Evolutionary conservation across 2,113 vertebrate species (phyloP), one percentile per base, ranked within the genome.

Genomic region (Dromaius novaehollandiae): DNA sequence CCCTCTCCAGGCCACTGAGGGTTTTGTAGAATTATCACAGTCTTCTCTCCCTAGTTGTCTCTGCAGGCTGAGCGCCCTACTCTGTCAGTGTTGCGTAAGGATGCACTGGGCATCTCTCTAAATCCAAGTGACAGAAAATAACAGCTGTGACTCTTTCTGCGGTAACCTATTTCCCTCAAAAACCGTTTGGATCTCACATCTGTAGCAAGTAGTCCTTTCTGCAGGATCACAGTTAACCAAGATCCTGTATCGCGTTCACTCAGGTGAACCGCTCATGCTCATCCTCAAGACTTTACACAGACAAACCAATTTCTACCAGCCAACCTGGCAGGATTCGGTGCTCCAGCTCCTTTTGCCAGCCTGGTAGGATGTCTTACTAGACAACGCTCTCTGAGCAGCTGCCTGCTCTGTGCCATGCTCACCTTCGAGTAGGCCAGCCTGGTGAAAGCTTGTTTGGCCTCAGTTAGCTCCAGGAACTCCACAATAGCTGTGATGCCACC

Each of bases 391-490:
- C 40, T 77, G 40, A 26, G 34, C n/a, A 60, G 50, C 48, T 66
- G 11, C 53, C 48, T 30, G 6, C 18, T 60, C 26, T 7, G 53
- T 3, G 1, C 17, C 63, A n/a, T 0, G 1, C 77, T 65, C 86
- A 99, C 99, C 99, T 98, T 99, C 92, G 99, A 98, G 96, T 99
- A 99, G n/a, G 99, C 99, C 91, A 99, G 98, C 46, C 95, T 98
- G 34, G 97, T 98, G 97, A 99, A 99, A 2, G 99, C 99, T 63
- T 96, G 98, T 85, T 99, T 99, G 32, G 99, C 99, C 97, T 99
- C 99, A 0, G 98, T 98, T 5, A 98, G 98, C 95, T 99, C 99
- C 90, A 99, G 97, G 96, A 99, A 99, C 97, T 99, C 99, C 58
- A 99, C 97, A 7, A 99, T 97, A 81, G 99, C 99, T 0, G 99